Evolutionary conservation across 2,888 invertebrate genomes (phyloP).

Genomic region (Saturnia pavonia): DNA sequence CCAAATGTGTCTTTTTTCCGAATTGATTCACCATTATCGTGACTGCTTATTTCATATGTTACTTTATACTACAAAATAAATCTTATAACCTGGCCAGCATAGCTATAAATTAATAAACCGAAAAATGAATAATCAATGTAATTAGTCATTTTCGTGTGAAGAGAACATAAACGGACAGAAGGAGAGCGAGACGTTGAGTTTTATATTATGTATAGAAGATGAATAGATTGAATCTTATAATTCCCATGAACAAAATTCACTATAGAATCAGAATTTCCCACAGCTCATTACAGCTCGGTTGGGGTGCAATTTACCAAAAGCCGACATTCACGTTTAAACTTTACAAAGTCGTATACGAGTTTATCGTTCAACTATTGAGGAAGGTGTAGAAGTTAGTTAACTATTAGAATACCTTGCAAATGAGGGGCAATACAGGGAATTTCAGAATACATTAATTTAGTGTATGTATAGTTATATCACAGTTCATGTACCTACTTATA

Average conservation of each 20-base stretch:
- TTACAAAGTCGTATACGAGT: slow-evolving; percentile 3
- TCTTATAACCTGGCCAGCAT: too few relatives aligned
- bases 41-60: too few relatives aligned
- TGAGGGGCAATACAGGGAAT: not conserved
- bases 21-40: too few relatives aligned
- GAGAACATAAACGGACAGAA: too few relatives aligned
- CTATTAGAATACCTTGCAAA: slow-evolving; percentile 7
- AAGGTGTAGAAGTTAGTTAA: slow-evolving; percentile 1
- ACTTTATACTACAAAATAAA: too few relatives aligned
- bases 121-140: too few relatives aligned
- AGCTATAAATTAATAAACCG: too few relatives aligned
- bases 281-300: not conserved
- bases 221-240: not conserved
- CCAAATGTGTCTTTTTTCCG: too few relatives aligned
- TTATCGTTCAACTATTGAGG: not conserved
- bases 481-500: not conserved
- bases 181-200: too few relatives aligned
- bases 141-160: too few relatives aligned
- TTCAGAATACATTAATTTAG: not conserved
- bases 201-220: too few relatives aligned
- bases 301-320: not conserved
- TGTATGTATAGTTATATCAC: not conserved
- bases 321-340: not conserved
- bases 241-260: not conserved
- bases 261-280: not conserved